Evolutionary conservation across 2,113 vertebrate genomes (phyloP), one percentile per base, ranked within the genome.

Genomic region (Serinus canaria): DNA sequence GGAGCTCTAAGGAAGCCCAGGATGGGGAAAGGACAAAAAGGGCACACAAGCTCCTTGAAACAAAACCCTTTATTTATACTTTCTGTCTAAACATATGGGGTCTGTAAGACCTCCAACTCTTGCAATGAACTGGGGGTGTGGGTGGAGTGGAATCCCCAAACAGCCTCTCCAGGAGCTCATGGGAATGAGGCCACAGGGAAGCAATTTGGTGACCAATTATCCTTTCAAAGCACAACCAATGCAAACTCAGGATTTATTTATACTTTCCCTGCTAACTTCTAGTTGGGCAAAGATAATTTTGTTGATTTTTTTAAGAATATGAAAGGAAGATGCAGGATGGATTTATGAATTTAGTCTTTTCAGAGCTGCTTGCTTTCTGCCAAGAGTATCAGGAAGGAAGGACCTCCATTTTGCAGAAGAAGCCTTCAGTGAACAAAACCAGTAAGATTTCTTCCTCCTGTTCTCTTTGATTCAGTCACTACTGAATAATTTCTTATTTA

Each of bases 21-120:
- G 33, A 68, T 37, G 37, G 37, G 16, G 15, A 47, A 85, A 68
- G 49, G 66, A 64, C 22, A 89, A 22, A 27, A 94, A 60, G 41
- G 52, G 30, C 81, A 95, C 2, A 1, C 18, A 59, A 59, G 13
- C 13, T 53, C 64, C 52, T 78, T 74, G 60, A 70, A 95, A 86
- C 19, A 69, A 67, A 87, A 75, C 25, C 5, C 47, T 27, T 56
- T 72, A 25, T 88, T 94, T 80, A 80, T 47, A 62, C 14, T 39
- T 73, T 22, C n/a, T 60, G 63, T 78, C 62, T 75, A 68, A 91
- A 89, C 56, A 81, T 0, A 33, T 0, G 0, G 9, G 10, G 49
- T 15, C 78, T 91, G 62, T 7, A 31, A 87, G 53, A 62, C 20
- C 63, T 87, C 62, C 39, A 76, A 7, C 17, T 69, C 56, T 1